Conservation (phyloP, 2,113 vertebrate species). For the Neolamprologus modestus region DNA sequence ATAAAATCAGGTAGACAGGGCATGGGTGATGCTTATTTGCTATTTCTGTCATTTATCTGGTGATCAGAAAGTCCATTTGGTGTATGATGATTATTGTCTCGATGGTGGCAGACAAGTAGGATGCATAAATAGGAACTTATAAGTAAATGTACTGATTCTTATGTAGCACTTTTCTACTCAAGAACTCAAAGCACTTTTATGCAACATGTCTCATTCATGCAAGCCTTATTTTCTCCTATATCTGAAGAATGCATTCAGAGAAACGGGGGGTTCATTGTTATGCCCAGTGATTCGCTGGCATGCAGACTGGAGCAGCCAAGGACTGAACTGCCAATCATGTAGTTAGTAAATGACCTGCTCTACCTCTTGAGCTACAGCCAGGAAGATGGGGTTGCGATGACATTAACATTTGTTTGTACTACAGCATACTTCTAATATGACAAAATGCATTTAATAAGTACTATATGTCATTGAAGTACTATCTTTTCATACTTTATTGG, state of each 20-base stretch:
- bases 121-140: neutral
- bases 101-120: neutral
- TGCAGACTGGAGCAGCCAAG: neutral
- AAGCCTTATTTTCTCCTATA: rapidly evolving
- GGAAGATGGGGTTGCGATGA: neutral
- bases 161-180: neutral
- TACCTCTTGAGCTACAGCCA: neutral
- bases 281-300: neutral
- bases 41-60: neutral
- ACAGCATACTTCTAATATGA: neutral
- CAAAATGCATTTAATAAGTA: neutral
- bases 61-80: neutral
- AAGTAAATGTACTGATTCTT: neutral
- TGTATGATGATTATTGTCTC: neutral
- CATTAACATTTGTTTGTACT: neutral
- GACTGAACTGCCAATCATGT: neutral
- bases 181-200: neutral
- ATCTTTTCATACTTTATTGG: neutral
- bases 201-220: neutral
- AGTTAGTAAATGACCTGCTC: neutral
- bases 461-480: neutral
- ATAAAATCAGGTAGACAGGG: neutral
- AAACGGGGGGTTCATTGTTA: rapidly evolving
- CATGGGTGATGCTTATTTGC: neutral
- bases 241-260: neutral